Evolutionary conservation across 2,113 vertebrate species (phyloP), one percentile per base, ranked within the genome.

Genomic region (Rhinoderma darwinii): DNA sequence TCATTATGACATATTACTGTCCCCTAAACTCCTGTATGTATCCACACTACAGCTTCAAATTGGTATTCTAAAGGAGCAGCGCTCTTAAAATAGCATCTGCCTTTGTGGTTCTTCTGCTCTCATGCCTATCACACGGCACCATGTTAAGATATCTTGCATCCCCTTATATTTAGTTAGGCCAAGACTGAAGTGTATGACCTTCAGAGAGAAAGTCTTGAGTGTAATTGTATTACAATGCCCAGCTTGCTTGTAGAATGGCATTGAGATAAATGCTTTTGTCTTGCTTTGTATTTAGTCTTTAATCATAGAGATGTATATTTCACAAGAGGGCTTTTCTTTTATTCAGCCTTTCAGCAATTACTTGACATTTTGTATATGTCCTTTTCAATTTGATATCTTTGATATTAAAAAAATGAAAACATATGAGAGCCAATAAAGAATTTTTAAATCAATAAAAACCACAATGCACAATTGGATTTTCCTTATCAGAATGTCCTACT

Each of bases 251-350:
- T 66, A 79, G 41, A 61, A 50, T 12, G 20, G 30, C 39, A 86
- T 68, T 86, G 44, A 78, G 79, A 86, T 79, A 79, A 68, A 78
- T 79, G 84, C 43, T 68, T 79, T 76, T 70, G n/a, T 66, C 43
- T 83, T 54, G 50, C 68, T 84, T 76, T 78, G 43, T 68, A 76
- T 54, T 84, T 18, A 44, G 37, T 25, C 83, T 63, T 76, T 76
- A 84, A 63, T 84, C 54, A 35, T 41, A 63, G 37, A 76, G 51
- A 76, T 86, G 59, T 68, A 20, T 77, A 68, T 79, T 78, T 77
- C 20, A 37, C 35, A 63, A 61, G 27, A 77, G 61, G 83, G 27
- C 20, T 85, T 85, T 43, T 77, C 27, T 77, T 85, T 85, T 85
- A 51, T 85, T 44, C 27, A 41, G 39, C 39, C 37, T 66, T 75